A percentile compares a stretch with the other conserved stretches of the same genome.
phyloP scores from a whole-genome alignment of 2,113 vertebrate species.

The Spermophilus dauricus region DNA sequence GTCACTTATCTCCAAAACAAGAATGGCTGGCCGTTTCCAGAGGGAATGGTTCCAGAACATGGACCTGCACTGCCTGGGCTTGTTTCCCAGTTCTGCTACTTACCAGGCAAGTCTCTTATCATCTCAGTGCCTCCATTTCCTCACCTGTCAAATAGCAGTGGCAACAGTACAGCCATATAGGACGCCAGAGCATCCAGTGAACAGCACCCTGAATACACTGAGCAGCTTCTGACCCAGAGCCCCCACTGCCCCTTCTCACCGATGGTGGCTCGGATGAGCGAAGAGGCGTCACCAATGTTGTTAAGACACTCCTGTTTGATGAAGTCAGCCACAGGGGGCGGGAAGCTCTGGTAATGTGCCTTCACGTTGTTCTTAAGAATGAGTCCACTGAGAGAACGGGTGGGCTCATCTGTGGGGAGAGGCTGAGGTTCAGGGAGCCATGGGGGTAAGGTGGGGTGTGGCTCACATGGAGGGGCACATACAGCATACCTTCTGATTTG shows the following conservation, averaged over 20 bases:
- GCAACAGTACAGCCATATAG: not conserved
- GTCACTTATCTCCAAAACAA: not conserved
- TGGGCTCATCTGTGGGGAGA: conserved; percentile 93
- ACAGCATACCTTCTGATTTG: conserved; percentile 94
- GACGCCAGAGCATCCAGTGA: not conserved
- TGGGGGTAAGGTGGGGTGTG: rapidly evolving
- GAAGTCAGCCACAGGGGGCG: conserved; percentile 95
- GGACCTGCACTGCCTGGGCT: not conserved
- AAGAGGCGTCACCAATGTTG: conserved; percentile 96
- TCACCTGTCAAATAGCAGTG: not conserved
- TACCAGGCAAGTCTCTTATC: not conserved
- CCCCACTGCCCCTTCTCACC: conserved; percentile 86
- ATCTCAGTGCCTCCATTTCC: conserved; percentile 31
- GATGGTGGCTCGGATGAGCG: conserved; percentile 96
- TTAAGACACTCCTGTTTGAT: conserved; percentile 98
- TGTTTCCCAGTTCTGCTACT: not conserved
- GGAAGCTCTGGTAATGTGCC: conserved; percentile 97
- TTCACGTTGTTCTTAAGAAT: conserved; percentile 99
- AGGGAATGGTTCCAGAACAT: not conserved
- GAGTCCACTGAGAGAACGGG: conserved; percentile 96
- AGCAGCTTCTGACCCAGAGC: not conserved
- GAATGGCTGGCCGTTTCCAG: not conserved
- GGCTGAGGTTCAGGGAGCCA: conserved; percentile 18
- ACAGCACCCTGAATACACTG: not conserved
- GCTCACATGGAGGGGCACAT: not conserved